A percentile compares a stretch with the other conserved stretches of the same genome.
These are phyloP conservation scores for Idaea biselata DNA, from an alignment of 2,888 invertebrate genomes.

Conservation along the genomic window DNA sequence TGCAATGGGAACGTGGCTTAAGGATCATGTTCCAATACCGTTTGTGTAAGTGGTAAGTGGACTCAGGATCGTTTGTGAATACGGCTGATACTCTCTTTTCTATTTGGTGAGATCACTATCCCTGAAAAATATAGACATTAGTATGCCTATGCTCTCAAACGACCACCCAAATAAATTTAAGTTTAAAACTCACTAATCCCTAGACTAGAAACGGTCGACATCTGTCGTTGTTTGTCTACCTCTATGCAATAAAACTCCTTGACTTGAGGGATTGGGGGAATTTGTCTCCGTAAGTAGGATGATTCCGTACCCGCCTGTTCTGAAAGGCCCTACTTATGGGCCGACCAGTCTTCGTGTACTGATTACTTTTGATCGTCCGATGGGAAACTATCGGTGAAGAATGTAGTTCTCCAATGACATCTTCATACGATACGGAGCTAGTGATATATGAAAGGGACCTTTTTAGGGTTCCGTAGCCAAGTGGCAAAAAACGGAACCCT, in stretches of 20 bases:
- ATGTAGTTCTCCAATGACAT: no score
- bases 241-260: slow-evolving; percentile 1
- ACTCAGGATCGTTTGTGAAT: no score
- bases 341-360: background rate
- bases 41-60: no score
- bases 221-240: background rate
- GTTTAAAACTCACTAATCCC: background rate
- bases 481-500: no score
- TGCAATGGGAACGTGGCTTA: no score
- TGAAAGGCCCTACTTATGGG: background rate
- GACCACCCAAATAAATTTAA: background rate
- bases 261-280: background rate
- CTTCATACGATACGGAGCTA: no score
- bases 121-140: no score
- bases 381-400: background rate
- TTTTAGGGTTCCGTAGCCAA: no score
- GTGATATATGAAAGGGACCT: no score
- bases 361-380: background rate
- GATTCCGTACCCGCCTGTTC: background rate
- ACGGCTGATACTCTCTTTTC: no score
- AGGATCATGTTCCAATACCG: no score
- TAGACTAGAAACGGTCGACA: background rate
- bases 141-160: background rate
- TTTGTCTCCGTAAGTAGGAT: background rate
- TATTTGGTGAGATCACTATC: no score